phyloP scores from a whole-genome alignment of 2,797 vertebrate genomes.

The Semaprochilodus insignis region DNA sequence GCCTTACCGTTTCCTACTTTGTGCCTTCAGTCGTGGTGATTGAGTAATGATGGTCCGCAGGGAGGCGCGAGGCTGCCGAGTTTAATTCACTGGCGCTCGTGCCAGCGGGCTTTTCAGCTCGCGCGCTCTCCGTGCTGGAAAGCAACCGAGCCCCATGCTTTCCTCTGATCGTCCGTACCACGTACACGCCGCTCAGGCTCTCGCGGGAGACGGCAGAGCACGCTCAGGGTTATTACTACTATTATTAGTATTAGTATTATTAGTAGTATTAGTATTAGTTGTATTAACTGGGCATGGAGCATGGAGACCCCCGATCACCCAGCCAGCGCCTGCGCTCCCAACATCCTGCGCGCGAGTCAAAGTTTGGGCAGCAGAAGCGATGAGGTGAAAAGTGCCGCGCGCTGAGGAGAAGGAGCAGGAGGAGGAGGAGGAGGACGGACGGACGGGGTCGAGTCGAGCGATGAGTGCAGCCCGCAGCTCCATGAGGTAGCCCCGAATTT shows the following conservation, averaged over 20 bases:
- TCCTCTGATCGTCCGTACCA: not conserved
- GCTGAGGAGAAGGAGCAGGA: no score
- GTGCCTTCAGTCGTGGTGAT: not conserved
- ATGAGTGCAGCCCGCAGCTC: slow-evolving; percentile 41
- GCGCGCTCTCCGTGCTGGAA: not conserved
- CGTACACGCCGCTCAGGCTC: not conserved
- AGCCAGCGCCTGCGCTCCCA: not conserved
- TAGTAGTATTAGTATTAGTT: not conserved
- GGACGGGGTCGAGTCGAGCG: not conserved
- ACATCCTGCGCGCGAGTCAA: not conserved
- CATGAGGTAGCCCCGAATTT: slow-evolving; percentile 32
- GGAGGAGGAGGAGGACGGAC: no score
- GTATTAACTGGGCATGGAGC: not conserved
- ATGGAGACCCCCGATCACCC: not conserved
- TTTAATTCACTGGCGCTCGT: slow-evolving; percentile 14
- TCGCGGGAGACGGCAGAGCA: not conserved
- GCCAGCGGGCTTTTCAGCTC: not conserved
- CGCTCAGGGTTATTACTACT: not conserved
- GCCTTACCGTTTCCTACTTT: not conserved
- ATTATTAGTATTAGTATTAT: not conserved
- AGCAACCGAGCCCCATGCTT: not conserved
- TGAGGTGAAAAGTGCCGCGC: slow-evolving; percentile 15
- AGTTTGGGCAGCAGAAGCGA: slow-evolving; percentile 19
- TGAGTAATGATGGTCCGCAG: not conserved
- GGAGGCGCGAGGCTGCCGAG: slow-evolving; percentile 37